A percentile compares a stretch with the other conserved stretches of the same genome.
Conservation (phyloP, 2,113 vertebrate species). For the Oreochromis niloticus region DNA sequence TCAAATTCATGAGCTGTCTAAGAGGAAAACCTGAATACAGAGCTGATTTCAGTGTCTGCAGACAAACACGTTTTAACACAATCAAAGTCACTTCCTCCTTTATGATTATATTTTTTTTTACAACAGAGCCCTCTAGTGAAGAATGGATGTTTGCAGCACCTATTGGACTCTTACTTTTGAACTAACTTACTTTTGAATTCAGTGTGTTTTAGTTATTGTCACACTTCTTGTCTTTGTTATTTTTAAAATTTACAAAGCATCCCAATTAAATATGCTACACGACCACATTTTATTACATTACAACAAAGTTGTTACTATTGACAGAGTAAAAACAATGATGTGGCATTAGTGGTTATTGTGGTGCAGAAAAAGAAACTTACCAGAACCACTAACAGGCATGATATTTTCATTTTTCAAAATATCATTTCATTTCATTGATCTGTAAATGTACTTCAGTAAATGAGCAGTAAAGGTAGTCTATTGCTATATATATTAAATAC, state of each 20-base stretch:
- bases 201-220: not conserved
- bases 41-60: not conserved
- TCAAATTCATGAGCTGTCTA: not conserved
- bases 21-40: not conserved
- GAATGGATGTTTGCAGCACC: not conserved
- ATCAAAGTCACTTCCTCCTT: not conserved
- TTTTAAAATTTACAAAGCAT: not conserved
- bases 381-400: not conserved
- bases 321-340: rapidly evolving
- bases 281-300: not conserved
- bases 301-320: not conserved
- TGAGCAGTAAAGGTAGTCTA: rapidly evolving
- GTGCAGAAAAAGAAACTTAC: not conserved
- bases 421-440: not conserved
- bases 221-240: not conserved
- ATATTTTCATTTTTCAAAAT: not conserved
- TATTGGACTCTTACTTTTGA: not conserved
- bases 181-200: not conserved
- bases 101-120: not conserved
- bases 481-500: rapidly evolving
- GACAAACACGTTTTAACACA: rapidly evolving
- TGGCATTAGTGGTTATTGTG: rapidly evolving
- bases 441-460: not conserved
- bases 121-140: not conserved
- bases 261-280: not conserved